phyloP scores from a whole-genome alignment of 2,888 invertebrate species.

The Thera obeliscata region DNA sequence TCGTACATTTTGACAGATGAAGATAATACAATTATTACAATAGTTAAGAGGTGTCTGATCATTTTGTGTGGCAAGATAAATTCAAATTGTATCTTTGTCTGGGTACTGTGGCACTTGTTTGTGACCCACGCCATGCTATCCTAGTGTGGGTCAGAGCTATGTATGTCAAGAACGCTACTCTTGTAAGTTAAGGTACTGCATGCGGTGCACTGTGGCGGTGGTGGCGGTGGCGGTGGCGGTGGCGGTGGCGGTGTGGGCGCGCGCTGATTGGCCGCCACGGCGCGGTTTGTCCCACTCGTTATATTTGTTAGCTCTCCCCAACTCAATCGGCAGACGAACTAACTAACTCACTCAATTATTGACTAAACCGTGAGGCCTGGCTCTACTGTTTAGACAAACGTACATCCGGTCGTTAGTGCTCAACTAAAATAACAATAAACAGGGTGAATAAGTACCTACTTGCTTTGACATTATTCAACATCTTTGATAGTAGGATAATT shows the following conservation, averaged over 20 bases:
- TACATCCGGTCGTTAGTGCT: neutral
- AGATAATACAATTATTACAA: no score
- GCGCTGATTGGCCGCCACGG: slow-evolving; percentile 39
- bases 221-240: no score
- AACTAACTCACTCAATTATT: slow-evolving; percentile 11
- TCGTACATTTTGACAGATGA: no score
- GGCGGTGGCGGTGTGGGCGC: no score
- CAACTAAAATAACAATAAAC: neutral
- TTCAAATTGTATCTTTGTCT: no score
- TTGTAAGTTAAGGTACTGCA: neutral
- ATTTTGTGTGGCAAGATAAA: no score
- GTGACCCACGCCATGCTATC: no score
- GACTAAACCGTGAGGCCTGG: no score
- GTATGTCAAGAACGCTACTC: neutral
- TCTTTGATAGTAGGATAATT: neutral
- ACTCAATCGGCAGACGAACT: slow-evolving; percentile 19
- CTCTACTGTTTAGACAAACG: slow-evolving; percentile 4
- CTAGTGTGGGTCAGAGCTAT: no score
- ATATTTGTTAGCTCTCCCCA: slow-evolving; percentile 31
- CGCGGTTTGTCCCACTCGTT: slow-evolving; percentile 38
- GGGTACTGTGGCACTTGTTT: no score
- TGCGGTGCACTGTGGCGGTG: slow-evolving; percentile 13
- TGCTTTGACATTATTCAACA: neutral
- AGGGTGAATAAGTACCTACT: neutral
- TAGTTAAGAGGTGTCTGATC: no score